A percentile compares a stretch with the other conserved stretches of the same genome.
Evolutionary conservation across 64 coral and sea anemone genomes (phyloP).

Genomic region (Montipora capricornis): DNA sequence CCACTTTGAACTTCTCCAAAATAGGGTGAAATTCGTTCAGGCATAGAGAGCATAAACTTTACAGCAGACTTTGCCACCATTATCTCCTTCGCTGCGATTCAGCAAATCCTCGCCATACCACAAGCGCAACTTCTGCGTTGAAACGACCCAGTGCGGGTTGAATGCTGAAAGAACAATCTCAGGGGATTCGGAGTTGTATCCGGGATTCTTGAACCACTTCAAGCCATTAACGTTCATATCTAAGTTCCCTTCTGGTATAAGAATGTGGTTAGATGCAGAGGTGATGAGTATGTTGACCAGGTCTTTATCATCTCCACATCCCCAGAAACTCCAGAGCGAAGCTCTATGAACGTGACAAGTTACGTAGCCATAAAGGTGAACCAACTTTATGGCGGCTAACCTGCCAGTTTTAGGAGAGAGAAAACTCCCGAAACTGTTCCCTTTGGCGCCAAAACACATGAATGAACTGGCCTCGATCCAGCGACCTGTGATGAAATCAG

Average conservation of each 20-base stretch:
- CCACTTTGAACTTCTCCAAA: too few species aligned
- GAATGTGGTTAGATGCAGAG: not conserved
- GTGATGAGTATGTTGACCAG: not conserved
- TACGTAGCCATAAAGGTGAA: not conserved
- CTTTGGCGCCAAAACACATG: not conserved
- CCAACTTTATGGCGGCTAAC: not conserved
- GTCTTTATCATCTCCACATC: not conserved
- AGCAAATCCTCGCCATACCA: conserved; percentile 43
- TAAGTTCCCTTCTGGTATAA: not conserved
- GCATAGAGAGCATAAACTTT: conserved; percentile 11
- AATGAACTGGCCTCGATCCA: not conserved
- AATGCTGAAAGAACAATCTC: conserved; percentile 24
- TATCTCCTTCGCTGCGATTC: not conserved
- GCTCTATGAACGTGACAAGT: not conserved
- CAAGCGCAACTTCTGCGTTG: conserved; percentile 3
- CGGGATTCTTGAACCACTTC: not conserved
- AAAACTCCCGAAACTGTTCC: not conserved
- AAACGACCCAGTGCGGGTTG: not conserved
- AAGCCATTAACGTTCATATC: too few species aligned
- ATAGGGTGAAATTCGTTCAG: not conserved
- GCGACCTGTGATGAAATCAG: not conserved
- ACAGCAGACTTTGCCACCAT: not conserved
- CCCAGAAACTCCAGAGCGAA: not conserved
- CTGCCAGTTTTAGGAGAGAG: not conserved
- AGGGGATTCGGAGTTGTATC: not conserved